phyloP scores from a whole-genome alignment of 2,797 vertebrate genomes.

The Pangasius macronema region DNA sequence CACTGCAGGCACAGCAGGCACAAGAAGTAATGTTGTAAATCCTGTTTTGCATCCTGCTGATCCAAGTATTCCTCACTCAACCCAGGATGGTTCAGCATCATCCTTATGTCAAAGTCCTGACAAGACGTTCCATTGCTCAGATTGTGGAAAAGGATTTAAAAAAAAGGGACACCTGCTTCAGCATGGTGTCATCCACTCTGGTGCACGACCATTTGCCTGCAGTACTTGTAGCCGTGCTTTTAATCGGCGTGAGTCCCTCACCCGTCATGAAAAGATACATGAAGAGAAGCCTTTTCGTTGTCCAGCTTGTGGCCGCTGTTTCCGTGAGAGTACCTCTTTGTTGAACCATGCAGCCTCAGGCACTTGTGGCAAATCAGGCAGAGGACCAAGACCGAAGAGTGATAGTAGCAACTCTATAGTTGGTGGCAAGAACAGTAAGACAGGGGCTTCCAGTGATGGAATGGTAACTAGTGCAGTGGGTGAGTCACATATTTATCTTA shows the following conservation, averaged over 20 bases:
- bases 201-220: conserved; percentile 89
- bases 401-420: conserved; percentile 70
- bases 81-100: conserved; percentile 70
- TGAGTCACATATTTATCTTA: conserved; percentile 54
- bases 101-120: conserved; percentile 78
- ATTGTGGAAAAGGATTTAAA: conserved; percentile 93
- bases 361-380: conserved; percentile 83
- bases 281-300: conserved; percentile 90
- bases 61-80: conserved; percentile 79
- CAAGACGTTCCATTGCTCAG: conserved; percentile 87
- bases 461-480: conserved; percentile 66
- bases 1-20: conserved; percentile 78
- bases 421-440: conserved; percentile 77
- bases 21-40: conserved; percentile 73
- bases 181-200: conserved; percentile 90
- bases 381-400: conserved; percentile 76
- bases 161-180: conserved; percentile 94
- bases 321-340: conserved; percentile 83
- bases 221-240: conserved; percentile 89
- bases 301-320: conserved; percentile 86
- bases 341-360: conserved; percentile 85
- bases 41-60: conserved; percentile 78
- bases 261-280: conserved; percentile 93
- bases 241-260: conserved; percentile 93
- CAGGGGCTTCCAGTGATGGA: conserved; percentile 73